Evolutionary conservation across 2,797 vertebrate species (phyloP), one percentile per base, ranked within the genome.

Genomic region (Zenarchopterus dispar): DNA sequence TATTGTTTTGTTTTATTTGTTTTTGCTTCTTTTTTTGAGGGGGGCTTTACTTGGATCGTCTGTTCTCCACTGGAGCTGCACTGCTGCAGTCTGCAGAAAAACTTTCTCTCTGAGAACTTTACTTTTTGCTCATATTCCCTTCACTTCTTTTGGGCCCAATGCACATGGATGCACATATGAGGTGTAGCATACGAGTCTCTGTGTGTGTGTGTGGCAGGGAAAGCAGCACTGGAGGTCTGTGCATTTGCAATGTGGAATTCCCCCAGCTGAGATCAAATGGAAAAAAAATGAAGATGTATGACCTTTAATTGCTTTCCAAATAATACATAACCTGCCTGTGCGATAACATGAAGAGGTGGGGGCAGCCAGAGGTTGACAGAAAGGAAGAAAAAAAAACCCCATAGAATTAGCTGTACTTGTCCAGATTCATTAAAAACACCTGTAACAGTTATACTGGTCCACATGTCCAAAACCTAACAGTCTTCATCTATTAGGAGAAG

Each of bases 241-340:
- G 81, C 93, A 93, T 93, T 90, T 94, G 93, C 77, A 88, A 89
- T 90, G 86, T 55, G 95, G 95, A 96, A 95, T 95, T 96, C 93
- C 95, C 95, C 94, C 90, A 70, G 36, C 70, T 89, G 89, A 89
- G 84, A 88, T 91, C 85, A 86, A 94, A 92, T 50, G 19, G 23
- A 10, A 13, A 8, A 83, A 72, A 54, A 85, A 66, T 61, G 77
- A 86, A 90, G 93, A 89, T 73, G 41, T 85, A 88, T 33, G 78
- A 66, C 21, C 17, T 78, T 90, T 89, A 77, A 80, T 75, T 88
- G 75, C 70, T 91, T 88, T 91, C 79, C 86, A 87, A 91, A 94
- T 93, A 95, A 95, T 91, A 74, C 67, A 78, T 89, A 84, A 89
- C 85, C 86, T 90, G 85, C 46, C 47, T 82, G 73, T 77, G 49